A percentile compares a stretch with the other conserved stretches of the same genome.
phyloP scores from a whole-genome alignment of 92 coral and sea anemone genomes.

The Hydrozoanthus gracilis region DNA sequence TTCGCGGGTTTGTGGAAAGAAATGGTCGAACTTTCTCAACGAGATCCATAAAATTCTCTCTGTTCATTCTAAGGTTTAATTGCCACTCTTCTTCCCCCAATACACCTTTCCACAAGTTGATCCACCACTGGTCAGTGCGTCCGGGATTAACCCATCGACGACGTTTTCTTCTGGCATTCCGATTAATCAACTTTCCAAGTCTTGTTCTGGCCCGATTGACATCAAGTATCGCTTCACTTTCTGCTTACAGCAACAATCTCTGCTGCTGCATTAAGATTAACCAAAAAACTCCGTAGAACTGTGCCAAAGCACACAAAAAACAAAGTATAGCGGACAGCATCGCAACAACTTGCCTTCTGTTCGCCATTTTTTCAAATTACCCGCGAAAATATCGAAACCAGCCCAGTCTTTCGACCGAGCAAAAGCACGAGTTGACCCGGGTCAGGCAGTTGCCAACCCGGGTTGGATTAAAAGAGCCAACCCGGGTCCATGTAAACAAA shows the following conservation, averaged over 20 bases:
- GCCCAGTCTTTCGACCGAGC: conserved; percentile 33
- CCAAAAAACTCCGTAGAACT: conserved; percentile 19
- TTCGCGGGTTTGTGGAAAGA: conserved; percentile 34
- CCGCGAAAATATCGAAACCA: conserved; percentile 34
- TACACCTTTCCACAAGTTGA: conserved; percentile 51
- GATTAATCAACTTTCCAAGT: conserved; percentile 30
- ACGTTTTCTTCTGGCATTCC: conserved; percentile 48
- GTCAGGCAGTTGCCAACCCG: neutral
- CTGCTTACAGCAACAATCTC: conserved; percentile 30
- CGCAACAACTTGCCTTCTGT: neutral
- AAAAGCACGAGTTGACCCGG: neutral
- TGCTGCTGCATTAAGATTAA: conserved; percentile 48
- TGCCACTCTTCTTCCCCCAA: conserved; percentile 49
- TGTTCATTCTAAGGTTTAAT: conserved; percentile 50
- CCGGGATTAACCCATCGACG: conserved; percentile 12
- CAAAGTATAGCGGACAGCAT: neutral
- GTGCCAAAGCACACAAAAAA: conserved; percentile 16
- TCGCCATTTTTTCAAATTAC: neutral
- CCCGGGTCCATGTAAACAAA: neutral
- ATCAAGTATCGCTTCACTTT: conserved; percentile 38
- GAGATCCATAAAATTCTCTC: conserved; percentile 26
- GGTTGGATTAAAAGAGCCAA: too few species aligned
- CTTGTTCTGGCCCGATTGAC: conserved; percentile 17
- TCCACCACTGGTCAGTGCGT: conserved; percentile 36
- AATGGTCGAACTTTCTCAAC: conserved; percentile 33